phyloP scores from a whole-genome alignment of 2,113 vertebrate species.

The Fulica atra region DNA sequence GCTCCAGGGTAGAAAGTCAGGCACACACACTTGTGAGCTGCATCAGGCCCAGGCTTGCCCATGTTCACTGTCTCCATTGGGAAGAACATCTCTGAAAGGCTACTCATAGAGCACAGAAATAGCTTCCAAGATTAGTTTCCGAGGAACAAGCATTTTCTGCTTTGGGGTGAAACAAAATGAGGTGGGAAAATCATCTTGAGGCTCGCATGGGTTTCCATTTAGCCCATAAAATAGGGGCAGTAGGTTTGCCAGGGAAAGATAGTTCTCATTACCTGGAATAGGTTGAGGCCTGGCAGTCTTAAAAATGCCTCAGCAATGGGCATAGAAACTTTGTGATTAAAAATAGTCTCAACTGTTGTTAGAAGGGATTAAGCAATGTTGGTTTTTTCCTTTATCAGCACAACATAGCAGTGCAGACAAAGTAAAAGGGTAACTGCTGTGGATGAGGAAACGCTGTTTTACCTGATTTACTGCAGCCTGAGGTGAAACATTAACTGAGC shows the following conservation, averaged over 20 bases:
- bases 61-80: fast-evolving
- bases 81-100: not conserved
- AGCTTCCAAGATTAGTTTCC: not conserved
- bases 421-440: not conserved
- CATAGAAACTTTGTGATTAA: not conserved
- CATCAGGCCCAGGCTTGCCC: fast-evolving
- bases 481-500: slow-evolving; percentile 16
- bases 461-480: not conserved
- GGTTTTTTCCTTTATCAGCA: not conserved
- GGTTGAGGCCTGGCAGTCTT: not conserved
- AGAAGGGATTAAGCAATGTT: not conserved
- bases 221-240: not conserved
- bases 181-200: not conserved
- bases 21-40: fast-evolving
- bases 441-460: not conserved
- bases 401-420: not conserved
- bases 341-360: not conserved
- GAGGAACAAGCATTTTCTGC: not conserved
- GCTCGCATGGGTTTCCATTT: not conserved
- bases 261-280: not conserved
- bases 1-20: not conserved
- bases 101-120: not conserved
- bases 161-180: not conserved
- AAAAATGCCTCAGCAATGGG: not conserved
- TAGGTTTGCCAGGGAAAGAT: not conserved